Evolutionary conservation across 2,888 invertebrate species (phyloP), one percentile per base, ranked within the genome.

Genomic region (Sminthurides aquaticus): DNA sequence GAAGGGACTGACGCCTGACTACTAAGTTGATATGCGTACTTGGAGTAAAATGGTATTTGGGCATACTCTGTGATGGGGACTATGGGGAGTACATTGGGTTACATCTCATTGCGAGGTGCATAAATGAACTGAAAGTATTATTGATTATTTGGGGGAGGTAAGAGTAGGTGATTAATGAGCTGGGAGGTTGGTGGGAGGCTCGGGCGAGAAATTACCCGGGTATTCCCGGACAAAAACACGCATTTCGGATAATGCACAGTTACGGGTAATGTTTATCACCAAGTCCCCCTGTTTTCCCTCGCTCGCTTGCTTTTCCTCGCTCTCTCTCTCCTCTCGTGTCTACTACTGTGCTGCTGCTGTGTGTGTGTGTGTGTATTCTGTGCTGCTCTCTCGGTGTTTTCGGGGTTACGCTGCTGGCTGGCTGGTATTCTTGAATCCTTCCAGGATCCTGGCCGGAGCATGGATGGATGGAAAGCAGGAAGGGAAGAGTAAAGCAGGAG

Each of bases 61-160:
- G 62, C 62, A 62, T 57, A 57, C 57, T 48, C 57, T 22, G 55
- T 62, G 62, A 62, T 62, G 56, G 62, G 49, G 57, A 62, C 61
- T 62, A 60, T 55, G 29, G 61, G 28, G 56, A 56, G 62, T 57
- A 57, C 57, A 48, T 55, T 48, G 62, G 57, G 56, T 57, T 62
- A 59, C 64, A 59, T 57, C 65, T 61, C 61, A 61, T 61, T 57
- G 61, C 61, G 57, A 64, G 64, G 62, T 65, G 65, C 67, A 64
- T 64, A 67, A 67, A 67, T 67, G 65, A 64, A 64, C 60, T 64
- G 60, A 65, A 65, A 65, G 62, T 65, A 62, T 62, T 67, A 67
- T 67, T 67, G 67, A 67, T 67, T 67, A 65, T 67, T 64, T 67
- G 64, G 65, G 65, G 67, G 67, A 64, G 64, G 65, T 60, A 62